A percentile compares a stretch with the other conserved stretches of the same genome.
Evolutionary conservation across 2,113 vertebrate species (phyloP).

Genomic region (Manacus vitellinus): DNA sequence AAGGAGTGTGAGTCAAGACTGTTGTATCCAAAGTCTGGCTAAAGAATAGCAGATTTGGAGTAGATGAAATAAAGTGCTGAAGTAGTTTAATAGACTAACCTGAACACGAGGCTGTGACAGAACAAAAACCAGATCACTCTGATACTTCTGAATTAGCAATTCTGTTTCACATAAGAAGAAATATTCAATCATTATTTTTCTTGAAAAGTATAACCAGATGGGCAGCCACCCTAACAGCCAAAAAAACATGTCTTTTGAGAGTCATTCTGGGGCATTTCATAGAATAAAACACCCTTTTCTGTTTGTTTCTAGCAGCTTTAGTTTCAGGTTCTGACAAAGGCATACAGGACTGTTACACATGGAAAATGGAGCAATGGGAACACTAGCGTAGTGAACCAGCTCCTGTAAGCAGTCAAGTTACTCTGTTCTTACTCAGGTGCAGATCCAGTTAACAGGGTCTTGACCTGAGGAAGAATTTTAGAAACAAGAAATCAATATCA

Average conservation of each 20-base stretch:
- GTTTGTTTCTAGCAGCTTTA: conserved; percentile 40
- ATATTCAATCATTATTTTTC: conserved; percentile 63
- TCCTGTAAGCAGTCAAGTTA: conserved; percentile 37
- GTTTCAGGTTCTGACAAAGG: conserved; percentile 48
- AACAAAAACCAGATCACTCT: conserved; percentile 70
- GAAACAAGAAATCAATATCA: background rate
- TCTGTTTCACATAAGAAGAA: conserved; percentile 63
- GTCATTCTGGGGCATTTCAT: conserved; percentile 33
- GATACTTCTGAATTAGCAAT: conserved; percentile 68
- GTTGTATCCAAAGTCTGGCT: background rate
- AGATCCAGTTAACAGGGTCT: background rate
- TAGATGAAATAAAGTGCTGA: conserved; percentile 49
- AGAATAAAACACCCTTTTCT: conserved; percentile 37
- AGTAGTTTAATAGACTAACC: conserved; percentile 61
- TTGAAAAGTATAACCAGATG: conserved; percentile 70
- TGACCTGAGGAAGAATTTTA: background rate
- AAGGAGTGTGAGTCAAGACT: background rate
- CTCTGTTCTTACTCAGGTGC: background rate
- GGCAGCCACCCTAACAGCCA: conserved; percentile 55
- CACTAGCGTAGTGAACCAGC: background rate
- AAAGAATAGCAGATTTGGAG: conserved; percentile 14
- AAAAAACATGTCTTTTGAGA: conserved; percentile 54
- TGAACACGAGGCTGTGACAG: conserved; percentile 59
- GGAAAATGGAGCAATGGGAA: conserved; percentile 23
- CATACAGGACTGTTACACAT: background rate